Conservation (phyloP, 2,888 invertebrate species). For the Meiosimyza platycephala region DNA sequence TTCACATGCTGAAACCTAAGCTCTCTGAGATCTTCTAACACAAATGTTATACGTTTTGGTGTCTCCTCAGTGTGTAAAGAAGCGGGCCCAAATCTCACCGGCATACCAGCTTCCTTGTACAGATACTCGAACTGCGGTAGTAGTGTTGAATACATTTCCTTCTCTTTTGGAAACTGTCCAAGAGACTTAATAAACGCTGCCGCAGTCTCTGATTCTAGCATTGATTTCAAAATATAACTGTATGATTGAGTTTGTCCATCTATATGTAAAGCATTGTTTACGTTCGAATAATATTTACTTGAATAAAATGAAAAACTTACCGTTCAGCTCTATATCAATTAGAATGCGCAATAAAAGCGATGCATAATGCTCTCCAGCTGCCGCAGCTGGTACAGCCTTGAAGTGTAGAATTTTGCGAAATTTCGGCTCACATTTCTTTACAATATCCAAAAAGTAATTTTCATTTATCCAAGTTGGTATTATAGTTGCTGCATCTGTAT, state of each 20-base stretch:
- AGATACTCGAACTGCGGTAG: slow-evolving; percentile 56
- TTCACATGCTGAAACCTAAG: slow-evolving; percentile 55
- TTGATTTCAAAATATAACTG: slow-evolving; percentile 56
- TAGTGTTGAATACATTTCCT: slow-evolving; percentile 55
- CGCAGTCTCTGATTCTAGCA: slow-evolving; percentile 41
- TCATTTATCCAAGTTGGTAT: too few species aligned
- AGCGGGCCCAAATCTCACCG: slow-evolving; percentile 54
- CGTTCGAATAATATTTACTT: neutral
- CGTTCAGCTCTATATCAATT: too few species aligned
- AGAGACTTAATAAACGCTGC: slow-evolving; percentile 50
- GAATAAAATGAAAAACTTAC: neutral
- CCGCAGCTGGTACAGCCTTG: too few species aligned
- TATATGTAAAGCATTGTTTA: slow-evolving; percentile 30
- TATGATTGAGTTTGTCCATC: slow-evolving; percentile 51
- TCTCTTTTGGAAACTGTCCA: slow-evolving; percentile 58
- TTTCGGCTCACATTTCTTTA: too few species aligned
- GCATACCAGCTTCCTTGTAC: slow-evolving; percentile 49
- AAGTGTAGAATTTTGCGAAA: too few species aligned
- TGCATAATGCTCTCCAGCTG: too few species aligned
- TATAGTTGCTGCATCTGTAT: too few species aligned
- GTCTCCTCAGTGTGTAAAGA: slow-evolving; percentile 51
- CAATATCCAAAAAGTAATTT: too few species aligned
- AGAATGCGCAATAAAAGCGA: too few species aligned
- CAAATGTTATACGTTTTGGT: slow-evolving; percentile 51
- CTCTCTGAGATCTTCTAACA: slow-evolving; percentile 56